phyloP scores from a whole-genome alignment of 2,113 vertebrate species.

The Paradisaea rubra region DNA sequence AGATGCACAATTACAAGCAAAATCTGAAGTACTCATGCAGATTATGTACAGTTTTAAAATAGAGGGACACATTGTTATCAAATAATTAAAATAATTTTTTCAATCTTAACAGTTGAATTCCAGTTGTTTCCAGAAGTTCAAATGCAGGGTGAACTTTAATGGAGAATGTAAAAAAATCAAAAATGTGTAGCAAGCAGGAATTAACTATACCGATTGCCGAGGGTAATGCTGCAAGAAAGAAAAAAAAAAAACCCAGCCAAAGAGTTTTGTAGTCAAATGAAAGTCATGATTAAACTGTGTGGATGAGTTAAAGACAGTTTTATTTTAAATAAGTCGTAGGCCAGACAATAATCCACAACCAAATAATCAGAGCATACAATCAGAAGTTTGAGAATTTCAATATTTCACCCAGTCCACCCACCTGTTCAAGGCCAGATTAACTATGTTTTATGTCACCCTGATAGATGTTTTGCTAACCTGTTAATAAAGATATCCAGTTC shows the following conservation, averaged over 20 bases:
- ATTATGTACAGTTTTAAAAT: not conserved
- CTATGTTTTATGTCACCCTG: not conserved
- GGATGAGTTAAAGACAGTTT: not conserved
- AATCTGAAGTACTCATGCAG: not conserved
- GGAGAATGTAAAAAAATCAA: not conserved
- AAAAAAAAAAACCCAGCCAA: not conserved
- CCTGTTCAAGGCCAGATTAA: not conserved
- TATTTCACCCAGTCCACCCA: not conserved
- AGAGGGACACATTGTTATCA: not conserved
- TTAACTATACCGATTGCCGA: not conserved
- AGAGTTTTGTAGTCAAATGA: not conserved
- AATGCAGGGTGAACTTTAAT: not conserved
- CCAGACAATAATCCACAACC: not conserved
- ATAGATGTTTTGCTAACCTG: not conserved
- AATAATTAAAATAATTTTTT: not conserved
- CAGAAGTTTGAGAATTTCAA: not conserved
- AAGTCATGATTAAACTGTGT: not conserved
- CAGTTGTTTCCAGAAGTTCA: not conserved
- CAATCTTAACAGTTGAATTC: not conserved
- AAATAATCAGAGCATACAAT: not conserved
- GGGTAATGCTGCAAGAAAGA: not conserved
- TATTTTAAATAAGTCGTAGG: not conserved
- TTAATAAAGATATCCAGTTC: not conserved
- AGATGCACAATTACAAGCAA: not conserved
- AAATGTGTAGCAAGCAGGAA: not conserved